Percentiles rank a stretch among this genome's conserved stretches.
Conservation (phyloP, 2,113 vertebrate genomes). For the Microcebus tavaratra region DNA sequence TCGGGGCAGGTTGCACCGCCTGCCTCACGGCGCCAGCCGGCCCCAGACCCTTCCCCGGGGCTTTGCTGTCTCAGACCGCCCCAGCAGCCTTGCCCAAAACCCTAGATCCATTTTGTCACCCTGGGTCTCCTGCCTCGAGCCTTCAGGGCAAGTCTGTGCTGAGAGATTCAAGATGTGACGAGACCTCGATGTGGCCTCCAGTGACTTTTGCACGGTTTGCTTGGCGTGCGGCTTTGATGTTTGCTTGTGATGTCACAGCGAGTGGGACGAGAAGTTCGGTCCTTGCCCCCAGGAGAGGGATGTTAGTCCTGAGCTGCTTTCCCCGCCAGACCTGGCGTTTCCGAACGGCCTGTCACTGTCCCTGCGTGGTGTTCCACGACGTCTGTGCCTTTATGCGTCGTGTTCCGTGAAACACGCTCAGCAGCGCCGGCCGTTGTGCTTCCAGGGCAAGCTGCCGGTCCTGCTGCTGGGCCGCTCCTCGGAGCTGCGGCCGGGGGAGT, state of each 20-base stretch:
- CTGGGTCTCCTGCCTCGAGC: background rate
- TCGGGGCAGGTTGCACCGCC: background rate
- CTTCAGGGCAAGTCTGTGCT: background rate
- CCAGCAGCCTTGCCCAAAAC: no score
- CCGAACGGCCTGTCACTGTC: background rate
- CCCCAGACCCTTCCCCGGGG: background rate
- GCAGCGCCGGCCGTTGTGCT: rapidly evolving
- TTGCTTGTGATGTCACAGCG: background rate
- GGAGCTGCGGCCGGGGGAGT: constrained; percentile 96
- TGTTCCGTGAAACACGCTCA: rapidly evolving
- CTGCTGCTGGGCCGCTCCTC: constrained; percentile 93
- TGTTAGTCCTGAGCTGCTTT: background rate
- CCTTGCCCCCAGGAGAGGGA: rapidly evolving
- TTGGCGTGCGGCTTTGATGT: background rate
- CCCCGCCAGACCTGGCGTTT: background rate
- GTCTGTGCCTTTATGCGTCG: rapidly evolving
- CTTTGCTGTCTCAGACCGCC: background rate
- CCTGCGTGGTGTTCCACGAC: rapidly evolving
- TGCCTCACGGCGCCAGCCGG: rapidly evolving
- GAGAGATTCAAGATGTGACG: constrained; percentile 51
- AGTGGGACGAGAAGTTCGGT: background rate
- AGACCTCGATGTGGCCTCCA: background rate
- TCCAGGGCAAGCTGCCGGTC: constrained; percentile 93
- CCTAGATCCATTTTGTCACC: background rate
- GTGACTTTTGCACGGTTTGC: background rate